Evolutionary conservation across 2,113 vertebrate genomes (phyloP).

Genomic region (Tetraodon nigroviridis): DNA sequence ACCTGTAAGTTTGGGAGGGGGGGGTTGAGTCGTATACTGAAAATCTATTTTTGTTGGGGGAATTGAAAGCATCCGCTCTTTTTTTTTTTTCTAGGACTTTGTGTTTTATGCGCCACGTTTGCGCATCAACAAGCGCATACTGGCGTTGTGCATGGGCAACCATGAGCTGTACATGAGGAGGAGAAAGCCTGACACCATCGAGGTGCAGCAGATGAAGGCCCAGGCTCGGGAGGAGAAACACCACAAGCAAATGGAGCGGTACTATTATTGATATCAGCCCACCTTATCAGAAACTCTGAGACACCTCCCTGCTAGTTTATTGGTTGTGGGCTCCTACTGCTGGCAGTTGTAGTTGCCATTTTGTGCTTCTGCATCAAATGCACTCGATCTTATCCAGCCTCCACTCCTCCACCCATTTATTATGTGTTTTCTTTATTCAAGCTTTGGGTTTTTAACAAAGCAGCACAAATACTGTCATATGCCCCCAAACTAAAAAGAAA

Average conservation of each 20-base stretch:
- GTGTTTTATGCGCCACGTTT: slow-evolving; percentile 95
- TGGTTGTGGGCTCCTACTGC: too few species aligned
- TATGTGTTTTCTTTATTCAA: not conserved
- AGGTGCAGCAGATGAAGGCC: slow-evolving; percentile 99
- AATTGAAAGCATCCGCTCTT: not conserved
- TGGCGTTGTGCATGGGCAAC: slow-evolving; percentile 98
- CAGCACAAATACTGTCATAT: not conserved
- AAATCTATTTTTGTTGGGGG: too few species aligned
- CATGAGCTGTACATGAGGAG: slow-evolving; percentile 97
- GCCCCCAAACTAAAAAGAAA: too few species aligned
- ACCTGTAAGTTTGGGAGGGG: slow-evolving; percentile 86
- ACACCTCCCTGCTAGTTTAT: too few species aligned
- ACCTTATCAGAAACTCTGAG: too few species aligned
- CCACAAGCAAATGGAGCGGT: slow-evolving; percentile 86
- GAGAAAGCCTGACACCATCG: slow-evolving; percentile 96
- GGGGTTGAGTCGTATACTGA: not conserved
- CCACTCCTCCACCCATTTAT: too few species aligned
- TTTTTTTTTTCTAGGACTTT: slow-evolving; percentile 95
- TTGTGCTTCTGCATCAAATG: too few species aligned
- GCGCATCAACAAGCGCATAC: slow-evolving; percentile 95
- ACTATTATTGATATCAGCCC: too few species aligned
- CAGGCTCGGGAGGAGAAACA: slow-evolving; percentile 97
- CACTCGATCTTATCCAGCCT: too few species aligned
- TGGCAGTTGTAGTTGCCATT: too few species aligned
- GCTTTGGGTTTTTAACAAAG: not conserved